Evolutionary conservation across 2,888 invertebrate species (phyloP).

Genomic region (Stenoptilia bipunctidactyla): DNA sequence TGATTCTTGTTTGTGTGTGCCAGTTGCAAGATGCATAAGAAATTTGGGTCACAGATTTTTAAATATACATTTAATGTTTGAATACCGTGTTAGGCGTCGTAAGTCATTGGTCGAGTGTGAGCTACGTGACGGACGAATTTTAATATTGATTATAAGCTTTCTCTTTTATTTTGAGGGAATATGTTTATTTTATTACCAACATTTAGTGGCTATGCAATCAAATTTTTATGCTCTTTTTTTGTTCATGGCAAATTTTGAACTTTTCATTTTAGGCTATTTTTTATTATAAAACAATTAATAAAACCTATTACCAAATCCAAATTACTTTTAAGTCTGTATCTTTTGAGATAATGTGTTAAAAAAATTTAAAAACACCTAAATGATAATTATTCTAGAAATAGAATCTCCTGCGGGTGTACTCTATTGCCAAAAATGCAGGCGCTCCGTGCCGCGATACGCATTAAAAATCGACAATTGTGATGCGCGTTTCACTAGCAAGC

Average conservation of each 20-base stretch:
- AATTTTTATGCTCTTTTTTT: no score
- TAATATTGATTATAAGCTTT: not conserved
- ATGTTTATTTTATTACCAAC: no score
- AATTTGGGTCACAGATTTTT: constrained; percentile 46
- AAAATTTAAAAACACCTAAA: not conserved
- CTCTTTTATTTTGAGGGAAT: no score
- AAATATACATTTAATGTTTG: constrained; percentile 11
- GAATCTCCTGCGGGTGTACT: constrained; percentile 25
- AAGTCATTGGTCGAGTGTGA: not conserved
- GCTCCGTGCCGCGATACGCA: constrained; percentile 35
- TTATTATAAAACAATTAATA: no score
- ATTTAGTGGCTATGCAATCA: no score
- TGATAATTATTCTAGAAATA: constrained; percentile 1
- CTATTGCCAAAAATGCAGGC: constrained; percentile 52
- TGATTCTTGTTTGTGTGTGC: constrained; percentile 23
- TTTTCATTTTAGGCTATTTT: no score
- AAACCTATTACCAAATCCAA: no score
- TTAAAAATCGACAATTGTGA: constrained; percentile 39
- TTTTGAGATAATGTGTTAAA: no score
- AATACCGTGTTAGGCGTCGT: constrained; percentile 7
- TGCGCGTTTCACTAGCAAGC: constrained; percentile 23
- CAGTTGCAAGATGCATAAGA: constrained; percentile 28
- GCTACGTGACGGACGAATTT: not conserved
- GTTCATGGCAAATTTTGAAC: no score
- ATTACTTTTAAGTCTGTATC: no score